Base-by-base conservation (phyloP, 1,140 invertebrate species). In the Procambarus clarkii region DNA sequence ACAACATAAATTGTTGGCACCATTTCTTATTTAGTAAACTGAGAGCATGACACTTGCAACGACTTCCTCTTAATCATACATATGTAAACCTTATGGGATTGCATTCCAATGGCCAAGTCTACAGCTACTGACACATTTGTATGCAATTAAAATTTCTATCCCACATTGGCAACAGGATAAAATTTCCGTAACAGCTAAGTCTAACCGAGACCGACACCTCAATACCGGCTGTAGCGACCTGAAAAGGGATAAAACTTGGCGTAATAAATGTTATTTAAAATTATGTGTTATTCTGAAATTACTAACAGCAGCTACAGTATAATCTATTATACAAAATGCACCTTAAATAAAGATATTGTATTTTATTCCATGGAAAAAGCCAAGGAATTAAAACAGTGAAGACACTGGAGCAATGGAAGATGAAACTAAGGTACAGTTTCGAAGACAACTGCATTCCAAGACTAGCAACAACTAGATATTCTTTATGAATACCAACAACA, bases 151-250 rank as follows among this genome's bases (percentile, higher is more conserved):
- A 79, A 79, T 50, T 44, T 44, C 3, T 79, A 48, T 69, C 45
- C 50, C 50, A 79, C 11, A 79, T 15, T 21, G 78, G 50, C n/a
- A 45, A 69, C 9, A 69, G 34, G 44, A 54, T 60, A 84, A 54
- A 46, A 69, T 84, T 84, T 45, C 82, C 24, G 44, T 84, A 44
- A 84, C 44, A 84, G 60, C 60, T 84, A 69, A 84, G 60, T 60
- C 45, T 84, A 64, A 84, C 44, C 69, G 82, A 69, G 58, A 84
- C 82, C 82, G 69, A 84, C 82, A 84, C 82, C 82, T 84, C 82
- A 84, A 84, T 84, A 84, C 82, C 82, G 82, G 82, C 82, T 84
- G 82, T 84, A 84, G 82, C 82, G 82, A 84, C 82, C 82, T 84
- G 82, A 84, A 84, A 84, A 84, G 69, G 82, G 82, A 84, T 45